Evolutionary conservation across 1,140 invertebrate genomes (phyloP).

Genomic region (silkworm (Bombyx mori)): DNA sequence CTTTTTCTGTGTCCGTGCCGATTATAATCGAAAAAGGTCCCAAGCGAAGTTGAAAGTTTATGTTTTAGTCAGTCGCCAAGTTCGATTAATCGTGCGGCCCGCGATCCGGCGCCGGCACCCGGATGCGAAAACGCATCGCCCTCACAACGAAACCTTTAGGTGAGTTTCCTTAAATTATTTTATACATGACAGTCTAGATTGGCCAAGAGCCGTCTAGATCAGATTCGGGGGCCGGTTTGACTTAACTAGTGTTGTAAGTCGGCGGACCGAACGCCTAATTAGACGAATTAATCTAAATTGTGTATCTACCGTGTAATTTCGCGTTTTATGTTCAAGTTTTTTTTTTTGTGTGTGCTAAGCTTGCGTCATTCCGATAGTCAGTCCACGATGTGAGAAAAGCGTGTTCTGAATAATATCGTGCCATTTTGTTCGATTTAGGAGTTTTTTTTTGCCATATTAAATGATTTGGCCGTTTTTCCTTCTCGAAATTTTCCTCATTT

Average conservation of each 20-base stretch:
- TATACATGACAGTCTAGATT: not conserved
- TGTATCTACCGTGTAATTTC: not conserved
- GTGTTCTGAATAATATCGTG: too few relatives aligned
- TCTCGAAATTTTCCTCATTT: too few relatives aligned
- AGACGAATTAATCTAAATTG: slow-evolving; percentile 10
- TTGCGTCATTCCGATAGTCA: too few relatives aligned
- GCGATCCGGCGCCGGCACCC: slow-evolving; percentile 5
- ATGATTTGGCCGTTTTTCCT: too few relatives aligned
- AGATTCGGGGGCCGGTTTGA: slow-evolving; percentile 5
- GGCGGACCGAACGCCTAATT: slow-evolving; percentile 5
- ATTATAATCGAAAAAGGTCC: slow-evolving; percentile 5
- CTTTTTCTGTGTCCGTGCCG: slow-evolving; percentile 9
- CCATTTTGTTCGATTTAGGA: too few relatives aligned
- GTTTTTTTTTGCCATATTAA: too few relatives aligned
- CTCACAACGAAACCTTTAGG: not conserved
- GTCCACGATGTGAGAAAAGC: too few relatives aligned
- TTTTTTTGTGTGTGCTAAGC: too few relatives aligned
- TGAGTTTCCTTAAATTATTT: slow-evolving; percentile 9
- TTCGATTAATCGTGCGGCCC: slow-evolving; percentile 17
- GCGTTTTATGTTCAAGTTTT: too few relatives aligned
- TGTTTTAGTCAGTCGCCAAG: slow-evolving; percentile 9
- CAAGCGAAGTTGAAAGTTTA: slow-evolving; percentile 4
- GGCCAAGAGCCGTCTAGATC: slow-evolving; percentile 4
- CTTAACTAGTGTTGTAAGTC: slow-evolving; percentile 14
- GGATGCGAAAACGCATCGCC: slow-evolving; percentile 3